A percentile compares a stretch with the other conserved stretches of the same genome.
phyloP scores from a whole-genome alignment of 2,113 vertebrate species.

The Podarcis muralis region DNA sequence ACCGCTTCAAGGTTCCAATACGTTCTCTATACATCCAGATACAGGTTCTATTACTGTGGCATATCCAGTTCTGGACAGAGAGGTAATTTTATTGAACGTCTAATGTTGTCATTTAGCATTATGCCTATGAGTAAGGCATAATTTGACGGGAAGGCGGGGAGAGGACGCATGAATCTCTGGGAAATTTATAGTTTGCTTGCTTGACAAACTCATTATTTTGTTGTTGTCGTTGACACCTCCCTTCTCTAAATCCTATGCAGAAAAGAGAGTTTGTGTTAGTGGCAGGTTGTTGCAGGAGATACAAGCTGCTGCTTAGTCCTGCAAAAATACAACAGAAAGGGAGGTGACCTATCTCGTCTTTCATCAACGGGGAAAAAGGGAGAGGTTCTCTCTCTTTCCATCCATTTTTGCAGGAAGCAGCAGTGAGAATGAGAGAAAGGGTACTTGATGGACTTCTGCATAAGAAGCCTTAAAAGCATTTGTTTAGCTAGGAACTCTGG shows the following conservation, averaged over 20 bases:
- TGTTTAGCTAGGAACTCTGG: neutral
- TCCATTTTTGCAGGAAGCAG: neutral
- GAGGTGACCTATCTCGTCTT: too few relatives aligned
- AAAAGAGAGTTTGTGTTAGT: too few relatives aligned
- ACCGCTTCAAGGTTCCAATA: neutral
- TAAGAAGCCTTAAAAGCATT: neutral
- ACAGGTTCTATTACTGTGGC: conserved; percentile 78
- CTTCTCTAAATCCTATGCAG: too few relatives aligned
- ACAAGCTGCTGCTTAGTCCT: too few relatives aligned
- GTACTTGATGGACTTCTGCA: neutral
- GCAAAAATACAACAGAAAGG: too few relatives aligned
- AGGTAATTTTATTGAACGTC: conserved; percentile 75
- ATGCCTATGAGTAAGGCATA: neutral
- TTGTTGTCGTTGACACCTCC: too few relatives aligned
- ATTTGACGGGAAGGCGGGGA: neutral
- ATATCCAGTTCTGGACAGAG: conserved; percentile 81
- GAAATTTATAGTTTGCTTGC: neutral
- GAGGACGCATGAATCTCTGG: neutral
- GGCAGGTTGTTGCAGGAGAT: too few relatives aligned
- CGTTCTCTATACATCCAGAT: conserved; percentile 76
- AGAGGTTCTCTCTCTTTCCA: neutral
- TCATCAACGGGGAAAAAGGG: neutral
- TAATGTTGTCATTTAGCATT: conserved; percentile 6
- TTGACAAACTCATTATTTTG: too few relatives aligned
- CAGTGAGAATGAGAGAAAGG: neutral